These are phyloP conservation scores for Chaenodraco wilsoni DNA, from an alignment of 2,797 vertebrate genomes.

Conservation along the genomic window DNA sequence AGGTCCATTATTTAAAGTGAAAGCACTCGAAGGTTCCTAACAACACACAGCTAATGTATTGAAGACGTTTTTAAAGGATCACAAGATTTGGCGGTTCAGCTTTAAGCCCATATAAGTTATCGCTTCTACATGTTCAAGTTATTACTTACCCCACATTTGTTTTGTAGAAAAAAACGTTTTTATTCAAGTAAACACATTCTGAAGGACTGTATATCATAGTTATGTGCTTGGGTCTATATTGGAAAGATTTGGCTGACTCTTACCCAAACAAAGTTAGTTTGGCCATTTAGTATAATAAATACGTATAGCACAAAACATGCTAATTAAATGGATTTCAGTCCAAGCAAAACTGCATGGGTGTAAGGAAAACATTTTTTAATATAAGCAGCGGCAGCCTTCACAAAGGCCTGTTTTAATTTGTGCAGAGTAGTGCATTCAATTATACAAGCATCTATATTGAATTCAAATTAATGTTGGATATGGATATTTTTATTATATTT, in stretches of 20 bases:
- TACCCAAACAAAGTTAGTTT: conserved; percentile 32
- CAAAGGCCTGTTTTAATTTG: conserved; percentile 69
- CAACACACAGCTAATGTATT: conserved; percentile 38
- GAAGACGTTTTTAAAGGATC: conserved; percentile 41
- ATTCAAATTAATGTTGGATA: conserved; percentile 79
- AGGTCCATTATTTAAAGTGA: conserved; percentile 49
- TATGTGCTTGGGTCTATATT: conserved; percentile 10
- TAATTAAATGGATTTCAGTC: conserved; percentile 47
- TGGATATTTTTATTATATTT: conserved; percentile 76
- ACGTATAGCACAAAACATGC: conserved; percentile 38
- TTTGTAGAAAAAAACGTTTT: conserved; percentile 13
- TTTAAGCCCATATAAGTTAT: conserved; percentile 23
- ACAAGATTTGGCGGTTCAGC: conserved; percentile 25
- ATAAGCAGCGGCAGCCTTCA: conserved; percentile 43
- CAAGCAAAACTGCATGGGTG: conserved; percentile 33
- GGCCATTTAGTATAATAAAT: conserved; percentile 39
- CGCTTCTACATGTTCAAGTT: neutral
- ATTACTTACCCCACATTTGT: conserved; percentile 14
- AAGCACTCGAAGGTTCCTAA: conserved; percentile 58
- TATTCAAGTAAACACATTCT: conserved; percentile 29
- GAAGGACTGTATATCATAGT: conserved; percentile 13
- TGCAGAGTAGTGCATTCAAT: conserved; percentile 66
- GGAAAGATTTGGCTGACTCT: conserved; percentile 32
- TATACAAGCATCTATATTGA: conserved; percentile 70
- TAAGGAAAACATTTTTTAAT: conserved; percentile 49